Evolutionary conservation across 1,140 invertebrate species (phyloP), one percentile per base, ranked within the genome.

Genomic region (Drosophila rufa): DNA sequence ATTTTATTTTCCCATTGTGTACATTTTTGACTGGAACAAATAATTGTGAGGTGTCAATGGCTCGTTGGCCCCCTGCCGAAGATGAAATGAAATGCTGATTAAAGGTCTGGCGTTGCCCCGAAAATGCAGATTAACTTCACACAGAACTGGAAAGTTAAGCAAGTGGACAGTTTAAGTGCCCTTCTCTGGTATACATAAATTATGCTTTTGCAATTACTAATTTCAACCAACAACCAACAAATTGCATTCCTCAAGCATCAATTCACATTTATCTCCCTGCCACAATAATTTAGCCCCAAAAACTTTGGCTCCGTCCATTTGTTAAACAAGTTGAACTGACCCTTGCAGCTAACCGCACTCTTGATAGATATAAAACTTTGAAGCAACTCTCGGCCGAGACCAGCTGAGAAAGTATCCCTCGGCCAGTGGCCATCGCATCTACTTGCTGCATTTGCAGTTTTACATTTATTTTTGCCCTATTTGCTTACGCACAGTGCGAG

Each of bases 381-480:
- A 53, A 30, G 59, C 27, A 66, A 56, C 64, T 61, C 45, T 82
- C 58, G 53, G 68, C 45, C 48, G 42, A 46, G 30, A 19, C 27
- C 48, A 70, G 48, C 61, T 50, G 66, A 50, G 47, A 45, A 80
- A 74, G 76, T 67, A 71, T 80, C 60, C 57, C 48, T 51, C 71
- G 60, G 36, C 43, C 59, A 62, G 33, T 77, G 60, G 36, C 43
- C 59, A 62, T 40, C 57, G 75, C 71, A 76, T 48, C 61, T 64
- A 30, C 58, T 73, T 55, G 46, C 66, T 42, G 42, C 58, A 75
- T 58, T 50, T 65, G 68, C 69, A 79, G 66, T 82, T 79, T 59
- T 61, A 65, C 53, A 82, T 82, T 61, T 82, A 79, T 51, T 82
- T 78, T 57, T 74, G 58, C 62, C 47, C 33, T 74, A 74, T 82